phyloP scores from a whole-genome alignment of 2,888 invertebrate genomes.

The Limnephilus lunatus region DNA sequence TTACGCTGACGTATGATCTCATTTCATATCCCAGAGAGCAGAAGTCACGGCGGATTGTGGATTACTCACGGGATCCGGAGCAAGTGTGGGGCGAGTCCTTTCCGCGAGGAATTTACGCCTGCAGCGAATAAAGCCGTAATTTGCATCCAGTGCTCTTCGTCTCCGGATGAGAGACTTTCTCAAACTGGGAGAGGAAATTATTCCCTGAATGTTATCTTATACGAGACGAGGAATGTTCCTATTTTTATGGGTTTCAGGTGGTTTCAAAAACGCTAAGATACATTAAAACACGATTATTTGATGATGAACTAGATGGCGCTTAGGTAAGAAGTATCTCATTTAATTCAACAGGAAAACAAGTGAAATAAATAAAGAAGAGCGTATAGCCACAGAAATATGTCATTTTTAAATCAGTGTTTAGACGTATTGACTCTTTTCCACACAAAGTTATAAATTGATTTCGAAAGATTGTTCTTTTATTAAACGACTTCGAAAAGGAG shows the following conservation, averaged over 20 bases:
- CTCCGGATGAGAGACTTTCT: background rate
- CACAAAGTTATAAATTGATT: too few species aligned
- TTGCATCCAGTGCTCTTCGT: slow-evolving; percentile 27
- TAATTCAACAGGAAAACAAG: background rate
- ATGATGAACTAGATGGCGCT: background rate
- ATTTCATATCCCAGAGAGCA: slow-evolving; percentile 40
- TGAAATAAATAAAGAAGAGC: too few species aligned
- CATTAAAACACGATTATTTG: too few species aligned
- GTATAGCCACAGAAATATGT: too few species aligned
- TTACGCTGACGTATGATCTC: slow-evolving; percentile 23
- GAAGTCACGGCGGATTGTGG: slow-evolving; percentile 45
- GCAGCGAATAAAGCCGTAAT: slow-evolving; percentile 29
- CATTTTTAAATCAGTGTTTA: too few species aligned
- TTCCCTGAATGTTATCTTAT: background rate
- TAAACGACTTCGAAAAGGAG: too few species aligned
- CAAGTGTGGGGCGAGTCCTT: slow-evolving; percentile 14
- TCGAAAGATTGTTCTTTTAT: too few species aligned
- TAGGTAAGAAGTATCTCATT: background rate
- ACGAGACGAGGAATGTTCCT: background rate
- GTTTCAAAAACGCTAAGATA: too few species aligned
- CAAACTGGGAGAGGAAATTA: background rate
- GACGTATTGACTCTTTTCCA: too few species aligned
- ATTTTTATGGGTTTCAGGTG: background rate
- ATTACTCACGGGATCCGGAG: slow-evolving; percentile 29
- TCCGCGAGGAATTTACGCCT: slow-evolving; percentile 35